Evolutionary conservation across 2,888 invertebrate genomes (phyloP).

Genomic region (Aspidiotus destructor): DNA sequence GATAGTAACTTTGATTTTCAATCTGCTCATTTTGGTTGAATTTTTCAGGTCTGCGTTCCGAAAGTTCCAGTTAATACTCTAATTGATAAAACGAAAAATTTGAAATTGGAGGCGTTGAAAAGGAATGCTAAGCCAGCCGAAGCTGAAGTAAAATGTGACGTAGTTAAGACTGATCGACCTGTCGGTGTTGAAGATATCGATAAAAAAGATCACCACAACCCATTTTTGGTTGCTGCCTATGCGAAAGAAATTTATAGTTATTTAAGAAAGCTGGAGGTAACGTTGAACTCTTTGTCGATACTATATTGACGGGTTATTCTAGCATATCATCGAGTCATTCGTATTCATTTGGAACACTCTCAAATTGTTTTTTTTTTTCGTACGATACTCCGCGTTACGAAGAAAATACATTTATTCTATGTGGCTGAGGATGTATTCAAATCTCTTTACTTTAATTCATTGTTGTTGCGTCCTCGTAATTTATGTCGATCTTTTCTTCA

Average conservation of each 20-base stretch:
- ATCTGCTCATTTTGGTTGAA: constrained; percentile 1
- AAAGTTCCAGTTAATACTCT: constrained; percentile 6
- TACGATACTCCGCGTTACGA: too few species aligned
- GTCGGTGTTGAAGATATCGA: constrained; percentile 59
- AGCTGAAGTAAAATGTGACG: constrained; percentile 42
- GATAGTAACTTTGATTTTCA: neutral
- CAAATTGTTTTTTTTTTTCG: neutral
- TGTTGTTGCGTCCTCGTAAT: too few species aligned
- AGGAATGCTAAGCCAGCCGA: constrained; percentile 4
- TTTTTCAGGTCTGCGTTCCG: constrained; percentile 1
- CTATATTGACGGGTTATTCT: too few species aligned
- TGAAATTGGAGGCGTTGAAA: constrained; percentile 2
- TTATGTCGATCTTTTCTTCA: constrained; percentile 37
- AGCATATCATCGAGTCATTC: too few species aligned
- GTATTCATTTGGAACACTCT: neutral
- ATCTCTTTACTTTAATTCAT: too few species aligned
- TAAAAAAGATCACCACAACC: constrained; percentile 59
- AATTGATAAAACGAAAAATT: constrained; percentile 18
- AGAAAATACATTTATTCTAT: too few species aligned
- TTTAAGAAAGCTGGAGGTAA: constrained; percentile 60
- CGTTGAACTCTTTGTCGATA: too few species aligned
- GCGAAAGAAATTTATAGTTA: constrained; percentile 83
- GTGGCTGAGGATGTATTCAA: too few species aligned
- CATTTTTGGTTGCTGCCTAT: constrained; percentile 71
- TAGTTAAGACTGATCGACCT: neutral